Conservation (phyloP, 2,797 vertebrate genomes). For the Acanthurus leucopareius region DNA sequence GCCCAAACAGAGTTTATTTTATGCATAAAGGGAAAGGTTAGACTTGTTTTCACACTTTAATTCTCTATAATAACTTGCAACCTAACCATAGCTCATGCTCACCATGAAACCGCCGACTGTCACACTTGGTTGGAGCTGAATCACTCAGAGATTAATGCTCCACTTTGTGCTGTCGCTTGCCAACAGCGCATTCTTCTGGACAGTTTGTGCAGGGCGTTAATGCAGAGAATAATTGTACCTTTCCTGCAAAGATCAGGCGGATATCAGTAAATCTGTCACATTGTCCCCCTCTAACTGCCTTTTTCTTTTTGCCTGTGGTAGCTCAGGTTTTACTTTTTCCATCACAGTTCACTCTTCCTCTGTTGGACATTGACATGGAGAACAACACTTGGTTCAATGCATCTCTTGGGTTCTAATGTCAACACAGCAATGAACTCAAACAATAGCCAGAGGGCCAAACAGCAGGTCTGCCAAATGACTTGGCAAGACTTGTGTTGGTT, state of each 20-base stretch:
- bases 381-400: slow-evolving; percentile 41
- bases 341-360: slow-evolving; percentile 23
- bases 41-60: neutral
- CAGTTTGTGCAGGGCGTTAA: neutral
- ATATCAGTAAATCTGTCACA: slow-evolving; percentile 18
- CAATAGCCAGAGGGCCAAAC: slow-evolving; percentile 72
- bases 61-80: neutral
- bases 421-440: slow-evolving; percentile 70
- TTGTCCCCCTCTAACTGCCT: neutral
- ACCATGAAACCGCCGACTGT: slow-evolving; percentile 5
- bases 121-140: slow-evolving; percentile 13
- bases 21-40: neutral
- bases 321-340: slow-evolving; percentile 20
- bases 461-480: slow-evolving; percentile 70
- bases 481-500: slow-evolving; percentile 54
- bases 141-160: slow-evolving; percentile 21
- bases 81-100: slow-evolving; percentile 10
- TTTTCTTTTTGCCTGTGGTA: neutral
- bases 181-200: slow-evolving; percentile 40
- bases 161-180: neutral
- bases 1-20: neutral
- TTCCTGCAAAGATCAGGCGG: slow-evolving; percentile 18
- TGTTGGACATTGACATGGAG: slow-evolving; percentile 46
- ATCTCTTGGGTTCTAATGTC: slow-evolving; percentile 64
- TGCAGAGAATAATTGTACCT: slow-evolving; percentile 1